Evolutionary conservation across 2,797 vertebrate species (phyloP), one percentile per base, ranked within the genome.

Genomic region (Dromococcyx pavoninus): DNA sequence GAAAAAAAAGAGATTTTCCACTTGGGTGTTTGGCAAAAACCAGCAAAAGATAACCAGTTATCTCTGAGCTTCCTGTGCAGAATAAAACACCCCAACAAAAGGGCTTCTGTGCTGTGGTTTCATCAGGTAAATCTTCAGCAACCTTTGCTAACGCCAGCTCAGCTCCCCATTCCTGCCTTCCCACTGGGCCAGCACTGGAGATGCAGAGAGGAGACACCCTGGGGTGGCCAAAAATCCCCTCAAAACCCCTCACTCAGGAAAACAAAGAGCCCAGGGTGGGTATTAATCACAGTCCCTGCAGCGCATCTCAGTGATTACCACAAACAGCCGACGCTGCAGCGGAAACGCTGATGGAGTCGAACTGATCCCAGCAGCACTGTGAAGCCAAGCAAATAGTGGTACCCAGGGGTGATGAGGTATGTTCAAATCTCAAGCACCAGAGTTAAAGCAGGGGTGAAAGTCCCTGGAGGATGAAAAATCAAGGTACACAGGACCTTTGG

Each of bases 131-230:
- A 15, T 10, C 21, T 50, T 33, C 19, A 21, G 21, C 43, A 48
- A 66, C 46, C 3, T 37, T 24, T 16, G 6, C 19, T 25, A 25
- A 28, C 0, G 1, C 6, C 35, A 48, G 21, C 39, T 44, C 53
- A 22, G 64, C 41, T 5, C 10, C 17, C 0, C 1, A 41, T 23
- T 23, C 22, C 71, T 22, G 22, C 43, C 50, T 14, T 50, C 69
- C 57, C 3, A 2, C 9, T 0, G 0, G 33, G 50, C n/a, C 39
- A 30, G 13, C 0, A 5, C 18, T 24, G 30, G 46, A 2, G 0
- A 18, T 5, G 16, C 56, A 18, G 33, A 50, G 11, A 48, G 56
- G 57, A 70, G 51, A 18, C 39, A 37, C 41, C 37, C 19, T 7
- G 15, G 44, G 32, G 18, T 0, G 3, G 21, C 53, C 69, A 48